Evolutionary conservation across 2,113 vertebrate species (phyloP).

Genomic region (Nannobrachium achirus): DNA sequence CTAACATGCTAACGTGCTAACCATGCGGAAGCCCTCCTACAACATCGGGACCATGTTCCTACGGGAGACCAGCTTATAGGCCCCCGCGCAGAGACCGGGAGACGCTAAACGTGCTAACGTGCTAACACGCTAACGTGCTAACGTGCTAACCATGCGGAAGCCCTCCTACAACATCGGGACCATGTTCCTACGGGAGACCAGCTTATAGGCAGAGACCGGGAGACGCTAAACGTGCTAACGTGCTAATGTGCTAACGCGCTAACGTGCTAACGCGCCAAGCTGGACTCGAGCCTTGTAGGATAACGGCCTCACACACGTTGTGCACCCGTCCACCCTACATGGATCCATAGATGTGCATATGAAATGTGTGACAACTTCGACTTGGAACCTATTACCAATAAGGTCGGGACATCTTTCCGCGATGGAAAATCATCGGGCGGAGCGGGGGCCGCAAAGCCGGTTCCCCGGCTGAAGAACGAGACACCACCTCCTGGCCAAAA

Average conservation of each 20-base stretch:
- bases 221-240: neutral
- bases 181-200: conserved; percentile 98
- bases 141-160: conserved; percentile 94
- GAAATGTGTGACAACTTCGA: conserved; percentile 41
- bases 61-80: conserved; percentile 97
- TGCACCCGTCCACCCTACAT: neutral
- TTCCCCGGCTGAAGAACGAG: too few relatives aligned
- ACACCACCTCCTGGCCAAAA: too few relatives aligned
- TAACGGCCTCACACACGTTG: conserved; percentile 16
- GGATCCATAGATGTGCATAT: conserved; percentile 62
- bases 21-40: conserved; percentile 95
- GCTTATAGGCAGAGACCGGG: conserved; percentile 83
- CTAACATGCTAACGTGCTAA: too few relatives aligned
- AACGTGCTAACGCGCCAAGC: conserved; percentile 23
- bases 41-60: conserved; percentile 99
- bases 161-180: conserved; percentile 98
- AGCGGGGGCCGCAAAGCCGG: too few relatives aligned
- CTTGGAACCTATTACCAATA: conserved; percentile 39
- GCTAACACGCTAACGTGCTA: too few relatives aligned
- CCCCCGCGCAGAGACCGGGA: conserved; percentile 6
- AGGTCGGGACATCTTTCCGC: too few relatives aligned
- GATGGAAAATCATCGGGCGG: too few relatives aligned
- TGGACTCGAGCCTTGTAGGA: conserved; percentile 27
- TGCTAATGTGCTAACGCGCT: too few relatives aligned
- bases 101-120: conserved; percentile 7